Evolutionary conservation across 2,797 vertebrate genomes (phyloP).

Genomic region (Hozukius guyotensis): DNA sequence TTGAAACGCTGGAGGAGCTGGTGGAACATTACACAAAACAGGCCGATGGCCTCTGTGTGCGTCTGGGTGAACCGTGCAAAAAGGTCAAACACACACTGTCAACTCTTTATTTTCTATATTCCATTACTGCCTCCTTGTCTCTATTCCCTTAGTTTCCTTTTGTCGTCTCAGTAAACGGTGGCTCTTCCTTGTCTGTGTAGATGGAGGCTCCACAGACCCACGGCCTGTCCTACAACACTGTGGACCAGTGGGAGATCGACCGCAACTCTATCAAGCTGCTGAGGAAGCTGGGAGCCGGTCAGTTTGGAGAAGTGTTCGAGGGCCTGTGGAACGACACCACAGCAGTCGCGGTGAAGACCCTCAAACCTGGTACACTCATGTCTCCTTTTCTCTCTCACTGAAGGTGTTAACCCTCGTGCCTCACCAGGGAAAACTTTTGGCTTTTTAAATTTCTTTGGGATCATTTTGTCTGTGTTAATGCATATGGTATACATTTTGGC

Average conservation of each 20-base stretch:
- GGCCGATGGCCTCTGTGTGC: constrained; percentile 88
- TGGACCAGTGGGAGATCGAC: constrained; percentile 95
- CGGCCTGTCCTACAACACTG: constrained; percentile 94
- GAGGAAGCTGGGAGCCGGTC: constrained; percentile 90
- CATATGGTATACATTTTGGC: too few relatives aligned
- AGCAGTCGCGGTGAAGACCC: constrained; percentile 92
- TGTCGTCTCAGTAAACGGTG: not conserved
- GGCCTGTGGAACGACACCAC: constrained; percentile 93
- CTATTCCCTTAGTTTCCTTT: not conserved
- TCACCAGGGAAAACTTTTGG: not conserved
- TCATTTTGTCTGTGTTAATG: too few relatives aligned
- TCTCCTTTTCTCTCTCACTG: not conserved
- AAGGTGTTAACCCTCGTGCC: rapidly evolving
- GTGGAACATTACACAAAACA: constrained; percentile 85
- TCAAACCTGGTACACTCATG: constrained; percentile 88
- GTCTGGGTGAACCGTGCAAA: constrained; percentile 86
- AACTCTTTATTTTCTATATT: not conserved
- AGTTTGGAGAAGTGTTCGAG: constrained; percentile 96
- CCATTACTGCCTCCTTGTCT: not conserved
- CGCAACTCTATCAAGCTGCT: constrained; percentile 86
- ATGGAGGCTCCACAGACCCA: constrained; percentile 80
- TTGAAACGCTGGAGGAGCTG: constrained; percentile 84
- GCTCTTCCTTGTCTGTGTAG: constrained; percentile 47
- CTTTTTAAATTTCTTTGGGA: rapidly evolving
- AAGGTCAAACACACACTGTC: constrained; percentile 82